Conservation (phyloP, 2,888 invertebrate species). For the Pristionchus mayeri region DNA sequence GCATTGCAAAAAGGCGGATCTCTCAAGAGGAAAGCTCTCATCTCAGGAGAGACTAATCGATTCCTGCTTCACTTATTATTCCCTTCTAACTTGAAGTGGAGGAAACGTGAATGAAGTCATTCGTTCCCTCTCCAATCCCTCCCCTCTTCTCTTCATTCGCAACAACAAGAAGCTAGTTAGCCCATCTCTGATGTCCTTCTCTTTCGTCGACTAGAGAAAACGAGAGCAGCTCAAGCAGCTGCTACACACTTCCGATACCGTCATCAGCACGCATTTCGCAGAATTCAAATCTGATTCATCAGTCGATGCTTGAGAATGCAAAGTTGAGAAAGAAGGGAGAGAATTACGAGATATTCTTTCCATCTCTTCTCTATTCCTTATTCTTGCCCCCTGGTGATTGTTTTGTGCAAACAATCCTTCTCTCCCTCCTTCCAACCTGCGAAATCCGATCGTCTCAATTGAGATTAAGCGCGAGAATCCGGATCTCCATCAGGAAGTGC, state of each 20-base stretch:
- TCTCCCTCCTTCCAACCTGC: constrained; percentile 4
- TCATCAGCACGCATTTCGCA: constrained; percentile 32
- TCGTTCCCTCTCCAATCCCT: constrained; percentile 2
- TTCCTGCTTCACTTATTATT: constrained; percentile 25
- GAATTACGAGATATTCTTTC: neutral
- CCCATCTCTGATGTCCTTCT: neutral
- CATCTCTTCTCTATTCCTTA: neutral
- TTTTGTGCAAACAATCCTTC: constrained; percentile 19
- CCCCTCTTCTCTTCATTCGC: constrained; percentile 23
- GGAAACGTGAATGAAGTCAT: neutral
- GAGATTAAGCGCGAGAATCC: constrained; percentile 33
- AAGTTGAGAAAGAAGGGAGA: neutral
- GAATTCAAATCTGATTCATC: constrained; percentile 12
- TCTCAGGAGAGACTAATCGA: neutral
- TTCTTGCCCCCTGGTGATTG: neutral
- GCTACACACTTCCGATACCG: too few relatives aligned
- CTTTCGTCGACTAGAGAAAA: neutral
- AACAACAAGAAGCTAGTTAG: neutral
- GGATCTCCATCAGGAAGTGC: constrained; percentile 8
- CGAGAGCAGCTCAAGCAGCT: neutral
- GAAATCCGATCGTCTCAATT: constrained; percentile 19
- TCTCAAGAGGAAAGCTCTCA: neutral
- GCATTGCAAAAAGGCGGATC: neutral
- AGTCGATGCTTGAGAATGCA: neutral
- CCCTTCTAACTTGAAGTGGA: neutral